Evolutionary conservation across 1,140 invertebrate genomes (phyloP), one percentile per base, ranked within the genome.

Genomic region (Sminthurinus signatus): DNA sequence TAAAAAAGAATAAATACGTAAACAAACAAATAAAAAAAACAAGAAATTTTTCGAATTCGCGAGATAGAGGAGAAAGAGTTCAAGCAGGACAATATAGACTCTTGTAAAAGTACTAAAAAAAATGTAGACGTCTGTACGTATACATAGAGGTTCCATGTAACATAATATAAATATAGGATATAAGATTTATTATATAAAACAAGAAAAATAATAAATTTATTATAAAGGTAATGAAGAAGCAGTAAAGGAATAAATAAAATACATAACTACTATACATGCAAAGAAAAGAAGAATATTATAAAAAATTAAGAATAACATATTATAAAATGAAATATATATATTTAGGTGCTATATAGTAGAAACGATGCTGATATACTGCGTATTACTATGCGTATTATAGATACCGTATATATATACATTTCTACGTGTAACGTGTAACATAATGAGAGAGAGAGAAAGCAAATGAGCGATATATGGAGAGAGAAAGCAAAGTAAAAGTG

Each of bases 1-100:
- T 36, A 36, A 36, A 8, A 8, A 36, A 15, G n/a, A n/a, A n/a
- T n/a, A n/a, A n/a, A n/a, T n/a, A n/a, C n/a, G n/a, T n/a, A n/a
- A n/a, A n/a, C n/a, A n/a, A n/a, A n/a, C n/a, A n/a, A n/a, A n/a
- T n/a, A n/a, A n/a, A n/a, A n/a, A n/a, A n/a, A n/a, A n/a, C n/a
- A n/a, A n/a, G n/a, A n/a, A n/a, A n/a, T n/a, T n/a, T n/a, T n/a
- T n/a, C n/a, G n/a, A n/a, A n/a, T n/a, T n/a, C n/a, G n/a, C n/a
- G n/a, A n/a, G n/a, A n/a, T n/a, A 36, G 32, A 36, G 32, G 50
- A 29, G 50, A 25, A 19, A 59, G 14, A 43, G 60, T 54, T 66
- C 64, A 56, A 60, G 48, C 60, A 62, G 59, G 58, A 62, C 60
- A 62, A 62, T 61, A 61, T 62, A 62, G 60, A 62, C 60, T 62